A percentile compares a stretch with the other conserved stretches of the same genome.
phyloP scores from a whole-genome alignment of 2,888 invertebrate species.

The Drosophila longiperda region DNA sequence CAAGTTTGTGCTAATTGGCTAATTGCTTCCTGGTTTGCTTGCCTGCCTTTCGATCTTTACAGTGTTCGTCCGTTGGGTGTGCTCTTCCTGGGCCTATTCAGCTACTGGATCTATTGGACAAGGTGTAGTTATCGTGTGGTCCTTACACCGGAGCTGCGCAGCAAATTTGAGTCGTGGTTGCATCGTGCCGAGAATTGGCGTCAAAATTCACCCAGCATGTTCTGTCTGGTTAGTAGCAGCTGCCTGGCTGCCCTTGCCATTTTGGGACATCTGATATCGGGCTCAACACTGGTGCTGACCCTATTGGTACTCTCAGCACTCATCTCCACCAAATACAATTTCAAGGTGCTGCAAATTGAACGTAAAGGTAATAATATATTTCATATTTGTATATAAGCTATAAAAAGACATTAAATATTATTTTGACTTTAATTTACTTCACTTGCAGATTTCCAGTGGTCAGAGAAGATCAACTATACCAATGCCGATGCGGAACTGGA shows the following conservation, averaged over 20 bases:
- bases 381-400: neutral
- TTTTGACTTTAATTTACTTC: neutral
- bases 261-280: slow-evolving; percentile 82
- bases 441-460: slow-evolving; percentile 69
- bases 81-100: slow-evolving; percentile 76
- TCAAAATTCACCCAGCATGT: slow-evolving; percentile 77
- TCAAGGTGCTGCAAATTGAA: slow-evolving; percentile 81
- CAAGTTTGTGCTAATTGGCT: neutral
- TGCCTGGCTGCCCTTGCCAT: slow-evolving; percentile 76
- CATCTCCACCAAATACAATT: slow-evolving; percentile 82
- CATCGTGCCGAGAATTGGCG: slow-evolving; percentile 68
- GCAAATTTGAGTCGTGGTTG: slow-evolving; percentile 58
- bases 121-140: slow-evolving; percentile 78
- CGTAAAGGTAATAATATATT: slow-evolving; percentile 68
- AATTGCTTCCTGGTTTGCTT: slow-evolving; percentile 8
- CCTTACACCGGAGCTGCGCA: slow-evolving; percentile 77
- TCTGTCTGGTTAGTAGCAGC: slow-evolving; percentile 70
- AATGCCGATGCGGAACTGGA: slow-evolving; percentile 76
- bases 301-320: slow-evolving; percentile 78
- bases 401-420: neutral
- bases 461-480: slow-evolving; percentile 70
- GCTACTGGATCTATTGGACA: slow-evolving; percentile 82
- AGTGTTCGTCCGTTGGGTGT: slow-evolving; percentile 83
- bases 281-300: slow-evolving; percentile 79
- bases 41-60: slow-evolving; percentile 28